Evolutionary conservation across 2,113 vertebrate species (phyloP).

Genomic region (Chascanopsetta lugubris): DNA sequence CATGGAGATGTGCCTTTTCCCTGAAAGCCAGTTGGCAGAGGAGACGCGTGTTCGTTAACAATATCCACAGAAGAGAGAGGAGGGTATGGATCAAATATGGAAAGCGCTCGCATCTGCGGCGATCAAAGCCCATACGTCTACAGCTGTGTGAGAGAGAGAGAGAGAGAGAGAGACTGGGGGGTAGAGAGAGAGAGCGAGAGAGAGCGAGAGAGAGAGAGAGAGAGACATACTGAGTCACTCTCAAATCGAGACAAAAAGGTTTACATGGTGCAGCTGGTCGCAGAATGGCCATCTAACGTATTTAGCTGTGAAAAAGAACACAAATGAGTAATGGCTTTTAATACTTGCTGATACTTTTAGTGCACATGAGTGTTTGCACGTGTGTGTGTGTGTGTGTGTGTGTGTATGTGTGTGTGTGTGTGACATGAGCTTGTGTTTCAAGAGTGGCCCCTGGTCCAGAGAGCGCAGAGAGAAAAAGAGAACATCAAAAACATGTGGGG

Average conservation of each 20-base stretch:
- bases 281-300: constrained; percentile 29
- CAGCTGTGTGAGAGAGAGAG: constrained; percentile 37
- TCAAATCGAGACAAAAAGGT: constrained; percentile 65
- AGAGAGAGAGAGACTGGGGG: not conserved
- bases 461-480: constrained; percentile 60
- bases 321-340: constrained; percentile 47
- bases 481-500: constrained; percentile 79
- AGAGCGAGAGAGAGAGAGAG: constrained; percentile 1
- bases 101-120: constrained; percentile 60
- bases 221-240: constrained; percentile 42
- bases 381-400: constrained; percentile 15
- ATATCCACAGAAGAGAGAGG: constrained; percentile 69
- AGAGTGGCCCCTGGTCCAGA: constrained; percentile 62
- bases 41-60: constrained; percentile 68
- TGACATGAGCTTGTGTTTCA: constrained; percentile 44
- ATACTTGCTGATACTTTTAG: constrained; percentile 24
- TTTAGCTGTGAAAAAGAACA: constrained; percentile 38
- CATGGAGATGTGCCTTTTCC: constrained; percentile 65
- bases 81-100: constrained; percentile 69
- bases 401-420: constrained; percentile 28
- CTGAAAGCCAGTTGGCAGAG: constrained; percentile 69
- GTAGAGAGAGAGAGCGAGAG: not conserved
- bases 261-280: constrained; percentile 58
- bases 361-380: constrained; percentile 17
- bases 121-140: constrained; percentile 65